Evolutionary conservation across 2,113 vertebrate genomes (phyloP).

Genomic region (Kryptolebias marmoratus): DNA sequence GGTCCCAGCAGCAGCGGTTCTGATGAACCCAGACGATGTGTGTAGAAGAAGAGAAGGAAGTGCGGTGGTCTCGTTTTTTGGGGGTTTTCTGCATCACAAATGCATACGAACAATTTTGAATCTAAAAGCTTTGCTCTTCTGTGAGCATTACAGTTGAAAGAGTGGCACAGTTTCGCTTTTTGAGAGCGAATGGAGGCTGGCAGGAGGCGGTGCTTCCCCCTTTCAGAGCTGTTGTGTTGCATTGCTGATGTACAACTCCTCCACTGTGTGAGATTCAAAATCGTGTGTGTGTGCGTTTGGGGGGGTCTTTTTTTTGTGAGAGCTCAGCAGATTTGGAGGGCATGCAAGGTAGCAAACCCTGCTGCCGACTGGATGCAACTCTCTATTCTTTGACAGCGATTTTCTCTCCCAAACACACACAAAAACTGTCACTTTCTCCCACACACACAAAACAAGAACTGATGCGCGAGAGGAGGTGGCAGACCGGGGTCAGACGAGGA

Average conservation of each 20-base stretch:
- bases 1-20: neutral
- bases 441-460: constrained; percentile 4
- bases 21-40: neutral
- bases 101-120: constrained; percentile 29
- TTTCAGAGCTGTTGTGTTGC: constrained; percentile 18
- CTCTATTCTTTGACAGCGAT: constrained; percentile 25
- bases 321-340: constrained; percentile 73
- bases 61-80: neutral
- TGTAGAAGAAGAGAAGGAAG: constrained; percentile 7
- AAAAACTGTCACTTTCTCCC: constrained; percentile 44
- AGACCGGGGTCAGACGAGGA: constrained; percentile 41
- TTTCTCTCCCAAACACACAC: constrained; percentile 18
- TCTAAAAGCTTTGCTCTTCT: constrained; percentile 23
- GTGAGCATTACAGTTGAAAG: constrained; percentile 28
- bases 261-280: constrained; percentile 25
- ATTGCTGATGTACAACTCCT: constrained; percentile 17
- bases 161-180: constrained; percentile 14
- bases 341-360: constrained; percentile 45
- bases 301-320: constrained; percentile 50
- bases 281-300: neutral
- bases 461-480: constrained; percentile 30
- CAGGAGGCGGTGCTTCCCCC: constrained; percentile 38
- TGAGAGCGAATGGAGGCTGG: constrained; percentile 21
- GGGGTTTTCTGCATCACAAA: constrained; percentile 30
- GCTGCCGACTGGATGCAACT: constrained; percentile 16